These are phyloP conservation scores for Spinibarbus caldwelli DNA, from an alignment of 2,797 vertebrate genomes.

Conservation along the genomic window DNA sequence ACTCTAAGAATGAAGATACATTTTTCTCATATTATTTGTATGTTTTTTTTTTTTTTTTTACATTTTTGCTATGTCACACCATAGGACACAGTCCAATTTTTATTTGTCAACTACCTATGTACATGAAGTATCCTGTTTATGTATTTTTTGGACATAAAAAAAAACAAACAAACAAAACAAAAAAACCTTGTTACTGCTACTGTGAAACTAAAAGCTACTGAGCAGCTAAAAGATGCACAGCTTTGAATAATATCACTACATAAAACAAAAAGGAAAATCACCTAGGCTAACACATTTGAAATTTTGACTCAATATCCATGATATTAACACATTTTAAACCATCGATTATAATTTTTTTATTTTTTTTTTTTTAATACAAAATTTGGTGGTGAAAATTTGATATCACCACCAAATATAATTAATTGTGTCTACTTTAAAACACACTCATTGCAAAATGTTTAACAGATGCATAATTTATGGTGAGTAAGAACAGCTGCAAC, in stretches of 20 bases:
- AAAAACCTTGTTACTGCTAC: not conserved
- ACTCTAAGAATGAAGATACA: too few relatives aligned
- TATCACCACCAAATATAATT: not conserved
- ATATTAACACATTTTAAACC: not conserved
- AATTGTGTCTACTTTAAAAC: not conserved
- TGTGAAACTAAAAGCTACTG: not conserved
- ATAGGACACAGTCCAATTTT: too few relatives aligned
- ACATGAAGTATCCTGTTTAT: not conserved
- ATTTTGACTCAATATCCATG: too few relatives aligned
- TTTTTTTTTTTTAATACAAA: too few relatives aligned
- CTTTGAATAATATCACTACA: not conserved
- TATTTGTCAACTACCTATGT: too few relatives aligned
- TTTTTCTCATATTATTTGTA: too few relatives aligned
- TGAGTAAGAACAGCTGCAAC: not conserved
- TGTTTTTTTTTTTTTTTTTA: too few relatives aligned
- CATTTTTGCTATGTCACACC: too few relatives aligned
- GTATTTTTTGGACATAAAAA: not conserved
- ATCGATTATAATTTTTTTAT: not conserved
- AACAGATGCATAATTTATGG: not conserved
- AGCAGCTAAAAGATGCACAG: not conserved
- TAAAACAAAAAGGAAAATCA: not conserved
- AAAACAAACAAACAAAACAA: too few relatives aligned
- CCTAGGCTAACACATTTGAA: not conserved
- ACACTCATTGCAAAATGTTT: not conserved
- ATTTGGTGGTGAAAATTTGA: too few relatives aligned